These are phyloP conservation scores for Rhizoglyphus robini DNA, from an alignment of 1,140 invertebrate species.

Conservation along the genomic window DNA sequence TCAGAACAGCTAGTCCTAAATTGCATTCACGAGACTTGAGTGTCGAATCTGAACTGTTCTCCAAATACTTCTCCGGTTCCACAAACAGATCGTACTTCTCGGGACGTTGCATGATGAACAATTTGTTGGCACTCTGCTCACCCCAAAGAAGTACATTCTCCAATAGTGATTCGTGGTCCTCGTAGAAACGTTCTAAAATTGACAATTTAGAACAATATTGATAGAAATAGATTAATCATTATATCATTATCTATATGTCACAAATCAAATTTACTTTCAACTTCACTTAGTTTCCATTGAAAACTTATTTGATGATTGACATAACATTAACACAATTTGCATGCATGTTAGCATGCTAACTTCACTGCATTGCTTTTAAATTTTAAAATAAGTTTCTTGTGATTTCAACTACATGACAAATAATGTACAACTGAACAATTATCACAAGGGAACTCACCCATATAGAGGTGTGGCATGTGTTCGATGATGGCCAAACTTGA, in stretches of 20 bases:
- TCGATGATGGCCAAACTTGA: conserved; percentile 88
- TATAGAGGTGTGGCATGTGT: conserved; percentile 83
- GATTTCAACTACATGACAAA: neutral
- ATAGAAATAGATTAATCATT: too few relatives aligned
- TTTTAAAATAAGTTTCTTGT: conserved; percentile 1
- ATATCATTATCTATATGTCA: too few relatives aligned
- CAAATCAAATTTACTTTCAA: too few relatives aligned
- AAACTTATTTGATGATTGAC: too few relatives aligned
- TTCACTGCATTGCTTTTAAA: too few relatives aligned
- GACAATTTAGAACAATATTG: too few relatives aligned
- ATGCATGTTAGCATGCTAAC: too few relatives aligned
- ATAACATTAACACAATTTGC: too few relatives aligned
- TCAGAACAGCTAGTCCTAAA: neutral
- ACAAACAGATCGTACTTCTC: conserved; percentile 80
- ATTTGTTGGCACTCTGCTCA: conserved; percentile 85
- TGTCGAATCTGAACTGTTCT: neutral
- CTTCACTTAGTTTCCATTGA: too few relatives aligned
- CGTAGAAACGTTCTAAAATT: conserved; percentile 68
- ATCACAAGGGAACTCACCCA: too few relatives aligned
- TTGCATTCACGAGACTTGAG: neutral
- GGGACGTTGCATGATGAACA: conserved; percentile 75
- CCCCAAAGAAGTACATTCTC: conserved; percentile 94
- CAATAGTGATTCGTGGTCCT: conserved; percentile 90
- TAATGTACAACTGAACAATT: neutral
- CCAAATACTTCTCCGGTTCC: conserved; percentile 51